Conservation (phyloP, 2,888 invertebrate species). For the Brachyopa scutellaris region DNA sequence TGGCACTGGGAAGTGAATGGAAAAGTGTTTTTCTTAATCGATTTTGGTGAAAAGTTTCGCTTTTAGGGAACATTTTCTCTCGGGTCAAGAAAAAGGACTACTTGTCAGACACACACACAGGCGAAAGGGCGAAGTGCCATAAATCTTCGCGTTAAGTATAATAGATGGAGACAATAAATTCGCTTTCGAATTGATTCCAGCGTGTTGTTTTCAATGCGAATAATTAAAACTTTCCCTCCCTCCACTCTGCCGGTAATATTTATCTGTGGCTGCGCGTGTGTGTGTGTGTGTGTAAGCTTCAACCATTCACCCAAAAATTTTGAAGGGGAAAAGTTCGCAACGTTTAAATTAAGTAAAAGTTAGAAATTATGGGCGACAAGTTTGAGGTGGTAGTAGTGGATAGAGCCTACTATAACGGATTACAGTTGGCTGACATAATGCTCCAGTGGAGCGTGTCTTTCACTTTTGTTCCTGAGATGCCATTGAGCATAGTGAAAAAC, state of each 20-base stretch:
- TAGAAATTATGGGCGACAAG: constrained; percentile 55
- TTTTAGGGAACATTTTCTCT: no score
- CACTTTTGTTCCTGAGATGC: constrained; percentile 7
- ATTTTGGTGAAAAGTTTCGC: constrained; percentile 60
- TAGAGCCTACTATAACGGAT: constrained; percentile 7
- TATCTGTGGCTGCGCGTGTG: no score
- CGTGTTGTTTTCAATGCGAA: constrained; percentile 66
- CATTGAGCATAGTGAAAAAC: no score
- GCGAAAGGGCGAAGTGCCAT: constrained; percentile 46
- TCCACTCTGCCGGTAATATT: not conserved
- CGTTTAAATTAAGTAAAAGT: constrained; percentile 63
- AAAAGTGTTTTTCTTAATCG: constrained; percentile 64
- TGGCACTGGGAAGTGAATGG: not conserved
- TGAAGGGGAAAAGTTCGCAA: constrained; percentile 51
- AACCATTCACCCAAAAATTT: constrained; percentile 24
- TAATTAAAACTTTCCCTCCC: constrained; percentile 49
- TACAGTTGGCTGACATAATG: constrained; percentile 19
- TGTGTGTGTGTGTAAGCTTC: not conserved
- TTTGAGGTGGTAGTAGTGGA: constrained; percentile 9
- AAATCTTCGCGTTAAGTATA: constrained; percentile 65
- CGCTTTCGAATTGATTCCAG: constrained; percentile 60
- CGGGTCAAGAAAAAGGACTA: constrained; percentile 48
- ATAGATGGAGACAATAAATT: constrained; percentile 69
- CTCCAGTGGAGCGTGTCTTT: constrained; percentile 26
- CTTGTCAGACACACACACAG: constrained; percentile 53